phyloP scores from a whole-genome alignment of 2,888 invertebrate species.

The Melinopterus prodromus region DNA sequence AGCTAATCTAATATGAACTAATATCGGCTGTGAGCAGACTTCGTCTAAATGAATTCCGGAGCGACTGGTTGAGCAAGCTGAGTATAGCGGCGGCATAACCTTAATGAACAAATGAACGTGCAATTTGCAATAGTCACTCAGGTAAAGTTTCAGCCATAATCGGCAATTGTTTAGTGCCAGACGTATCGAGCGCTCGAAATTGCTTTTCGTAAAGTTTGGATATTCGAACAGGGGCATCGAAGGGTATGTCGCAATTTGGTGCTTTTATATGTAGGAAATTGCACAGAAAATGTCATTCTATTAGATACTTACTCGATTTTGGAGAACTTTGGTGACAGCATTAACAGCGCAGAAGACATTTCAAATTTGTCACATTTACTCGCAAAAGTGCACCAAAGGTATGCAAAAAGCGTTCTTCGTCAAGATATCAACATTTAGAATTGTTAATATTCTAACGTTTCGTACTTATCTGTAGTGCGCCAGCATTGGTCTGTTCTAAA shows the following conservation, averaged over 20 bases:
- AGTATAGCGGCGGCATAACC: not conserved
- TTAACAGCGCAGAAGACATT: not conserved
- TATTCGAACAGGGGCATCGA: not conserved
- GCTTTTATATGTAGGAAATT: not conserved
- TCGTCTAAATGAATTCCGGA: slow-evolving; percentile 30
- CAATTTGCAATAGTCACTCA: not conserved
- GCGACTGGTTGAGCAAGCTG: slow-evolving; percentile 14
- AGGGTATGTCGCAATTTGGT: not conserved
- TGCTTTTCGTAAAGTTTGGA: slow-evolving; percentile 4
- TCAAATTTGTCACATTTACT: not conserved
- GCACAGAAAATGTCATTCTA: not conserved
- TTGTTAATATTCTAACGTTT: no score
- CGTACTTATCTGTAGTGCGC: no score
- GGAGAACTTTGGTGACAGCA: not conserved
- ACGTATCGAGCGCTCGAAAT: not conserved
- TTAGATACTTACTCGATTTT: not conserved
- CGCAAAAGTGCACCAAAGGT: no score
- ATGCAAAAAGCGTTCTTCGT: no score
- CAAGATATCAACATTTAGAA: no score
- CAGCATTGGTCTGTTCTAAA: no score
- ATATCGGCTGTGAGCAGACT: slow-evolving; percentile 31
- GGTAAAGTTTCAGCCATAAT: not conserved
- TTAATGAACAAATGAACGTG: not conserved
- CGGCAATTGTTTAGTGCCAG: not conserved
- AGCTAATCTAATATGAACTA: slow-evolving; percentile 36